Evolutionary conservation across 2,888 invertebrate species (phyloP), one percentile per base, ranked within the genome.

Genomic region (Rhogogaster chlorosoma): DNA sequence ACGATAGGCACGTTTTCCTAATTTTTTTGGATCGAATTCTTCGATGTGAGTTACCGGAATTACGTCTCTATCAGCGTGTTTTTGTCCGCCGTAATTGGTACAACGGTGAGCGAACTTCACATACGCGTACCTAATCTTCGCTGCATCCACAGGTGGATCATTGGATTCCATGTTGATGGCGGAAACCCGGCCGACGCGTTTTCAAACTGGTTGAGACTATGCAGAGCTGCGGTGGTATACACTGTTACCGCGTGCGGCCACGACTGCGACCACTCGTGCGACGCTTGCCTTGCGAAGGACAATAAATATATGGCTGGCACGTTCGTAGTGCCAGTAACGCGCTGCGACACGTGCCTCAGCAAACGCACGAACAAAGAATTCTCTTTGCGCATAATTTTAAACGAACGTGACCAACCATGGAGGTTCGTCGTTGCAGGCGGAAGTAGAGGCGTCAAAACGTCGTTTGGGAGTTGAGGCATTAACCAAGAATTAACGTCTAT

Each of bases 361-460:
- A 7, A 38, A 38, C 7, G 38, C 38, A 38, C 38, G 38, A 38
- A 38, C 7, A 7, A 38, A 7, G 38, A 38, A 7, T n/a, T n/a
- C n/a, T n/a, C n/a, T n/a, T n/a, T n/a, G n/a, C n/a, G n/a, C n/a
- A n/a, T n/a, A n/a, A n/a, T n/a, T n/a, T n/a, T n/a, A 38, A 38
- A 38, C 38, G 38, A 7, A 38, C 38, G 38, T 26, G 61, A n/a
- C 61, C 7, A 7, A 26, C 9, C n/a, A 61, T n/a, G n/a, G 61
- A 61, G 61, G 18, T 61, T 61, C 61, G 61, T 61, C 22, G 61
- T 61, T 61, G 61, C 61, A 22, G 61, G n/a, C 61, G 61, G 61
- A 61, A 61, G 61, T 26, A 61, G 4, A 26, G 22, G 6, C 3
- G n/a, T 61, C n/a, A 15, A n/a, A 61, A n/a, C 7, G n/a, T 26